phyloP scores from a whole-genome alignment of 2,797 vertebrate species.

The Emydoidea blandingii region DNA sequence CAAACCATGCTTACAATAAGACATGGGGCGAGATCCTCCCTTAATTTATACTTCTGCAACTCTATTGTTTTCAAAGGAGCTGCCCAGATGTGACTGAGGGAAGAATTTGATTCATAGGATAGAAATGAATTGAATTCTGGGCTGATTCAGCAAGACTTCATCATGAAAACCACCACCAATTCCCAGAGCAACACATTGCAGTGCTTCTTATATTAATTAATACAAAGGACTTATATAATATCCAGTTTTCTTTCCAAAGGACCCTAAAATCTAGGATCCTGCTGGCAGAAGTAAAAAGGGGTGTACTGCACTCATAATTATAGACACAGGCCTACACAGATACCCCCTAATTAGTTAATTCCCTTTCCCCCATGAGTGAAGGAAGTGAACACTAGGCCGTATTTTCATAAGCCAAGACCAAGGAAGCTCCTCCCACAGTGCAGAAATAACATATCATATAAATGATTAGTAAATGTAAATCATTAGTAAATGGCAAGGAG shows the following conservation, averaged over 20 bases:
- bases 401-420: neutral
- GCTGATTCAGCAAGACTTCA: neutral
- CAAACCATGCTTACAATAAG: neutral
- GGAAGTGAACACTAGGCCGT: neutral
- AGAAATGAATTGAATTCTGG: neutral
- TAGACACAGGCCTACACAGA: neutral
- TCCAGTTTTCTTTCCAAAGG: neutral
- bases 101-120: neutral
- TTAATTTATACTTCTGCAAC: neutral
- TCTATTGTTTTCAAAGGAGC: neutral
- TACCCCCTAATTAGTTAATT: neutral
- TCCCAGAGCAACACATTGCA: conserved; percentile 1
- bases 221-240: neutral
- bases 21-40: neutral
- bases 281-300: neutral
- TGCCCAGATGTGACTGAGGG: neutral
- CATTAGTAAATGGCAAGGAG: neutral
- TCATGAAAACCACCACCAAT: neutral
- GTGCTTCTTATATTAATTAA: conserved; percentile 34
- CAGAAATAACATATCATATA: neutral
- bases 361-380: neutral
- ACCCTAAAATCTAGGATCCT: neutral
- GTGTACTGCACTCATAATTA: neutral
- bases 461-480: neutral
- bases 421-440: fast-evolving